Evolutionary conservation across 2,113 vertebrate genomes (phyloP).

Genomic region (Scortum barcoo): DNA sequence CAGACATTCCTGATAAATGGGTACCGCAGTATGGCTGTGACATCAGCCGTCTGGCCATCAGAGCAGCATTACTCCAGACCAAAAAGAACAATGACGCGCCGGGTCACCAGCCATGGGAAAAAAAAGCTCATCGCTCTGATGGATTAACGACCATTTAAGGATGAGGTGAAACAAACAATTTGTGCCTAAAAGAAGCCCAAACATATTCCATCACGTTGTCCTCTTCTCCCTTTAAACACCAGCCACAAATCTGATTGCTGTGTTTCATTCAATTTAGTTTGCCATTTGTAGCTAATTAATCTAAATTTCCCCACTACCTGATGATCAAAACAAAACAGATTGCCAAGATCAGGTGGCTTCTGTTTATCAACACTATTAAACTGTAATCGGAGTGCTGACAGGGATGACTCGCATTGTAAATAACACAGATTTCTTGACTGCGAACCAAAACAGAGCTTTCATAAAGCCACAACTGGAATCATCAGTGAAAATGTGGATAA

Average conservation of each 20-base stretch:
- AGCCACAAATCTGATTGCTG: slow-evolving; percentile 41
- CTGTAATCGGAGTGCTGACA: neutral
- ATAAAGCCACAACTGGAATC: neutral
- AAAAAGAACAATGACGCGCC: slow-evolving; percentile 30
- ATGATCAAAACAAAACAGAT: slow-evolving; percentile 63
- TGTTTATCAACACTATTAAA: slow-evolving; percentile 65
- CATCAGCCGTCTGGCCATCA: neutral
- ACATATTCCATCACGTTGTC: slow-evolving; percentile 50
- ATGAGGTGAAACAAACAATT: slow-evolving; percentile 48
- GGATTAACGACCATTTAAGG: slow-evolving; percentile 45
- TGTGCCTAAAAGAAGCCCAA: slow-evolving; percentile 32
- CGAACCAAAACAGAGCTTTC: neutral
- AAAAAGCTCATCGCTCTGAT: neutral
- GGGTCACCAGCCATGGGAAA: slow-evolving; percentile 5
- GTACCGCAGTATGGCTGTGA: neutral
- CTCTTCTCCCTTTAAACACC: slow-evolving; percentile 33
- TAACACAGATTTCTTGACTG: neutral
- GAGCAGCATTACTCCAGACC: neutral
- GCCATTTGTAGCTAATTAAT: slow-evolving; percentile 71
- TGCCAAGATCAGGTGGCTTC: slow-evolving; percentile 58
- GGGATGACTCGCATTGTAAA: slow-evolving; percentile 34
- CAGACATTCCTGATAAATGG: neutral
- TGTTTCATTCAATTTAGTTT: slow-evolving; percentile 61
- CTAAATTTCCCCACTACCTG: slow-evolving; percentile 55
- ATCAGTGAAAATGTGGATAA: neutral